A percentile compares a stretch with the other conserved stretches of the same genome.
Evolutionary conservation across 1,140 invertebrate genomes (phyloP).

Genomic region (Ptiloglossa arizonensis): DNA sequence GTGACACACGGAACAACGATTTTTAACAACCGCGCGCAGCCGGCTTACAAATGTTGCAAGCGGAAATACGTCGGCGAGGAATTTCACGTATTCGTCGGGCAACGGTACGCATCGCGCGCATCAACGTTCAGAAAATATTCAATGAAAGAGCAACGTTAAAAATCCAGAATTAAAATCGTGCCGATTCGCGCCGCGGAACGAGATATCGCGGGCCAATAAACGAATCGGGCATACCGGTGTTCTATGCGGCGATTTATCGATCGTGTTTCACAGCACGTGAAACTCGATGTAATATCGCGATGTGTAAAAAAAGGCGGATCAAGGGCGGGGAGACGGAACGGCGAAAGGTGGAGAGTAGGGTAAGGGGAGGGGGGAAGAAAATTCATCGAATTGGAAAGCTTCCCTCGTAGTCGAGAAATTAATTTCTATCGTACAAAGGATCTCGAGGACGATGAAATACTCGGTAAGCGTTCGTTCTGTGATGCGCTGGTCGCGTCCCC

Average conservation of each 20-base stretch:
- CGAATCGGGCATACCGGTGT: not conserved
- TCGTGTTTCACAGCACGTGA: not conserved
- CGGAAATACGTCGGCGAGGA: not conserved
- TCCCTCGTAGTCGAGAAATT: not conserved
- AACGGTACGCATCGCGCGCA: no score
- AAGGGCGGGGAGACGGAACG: no score
- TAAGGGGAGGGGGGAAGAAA: no score
- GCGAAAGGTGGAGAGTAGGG: no score
- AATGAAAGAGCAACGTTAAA: not conserved
- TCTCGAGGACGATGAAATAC: not conserved
- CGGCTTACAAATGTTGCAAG: not conserved
- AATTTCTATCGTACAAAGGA: not conserved
- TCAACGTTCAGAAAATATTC: conserved; percentile 1
- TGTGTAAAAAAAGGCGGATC: not conserved
- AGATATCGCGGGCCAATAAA: not conserved
- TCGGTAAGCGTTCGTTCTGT: not conserved
- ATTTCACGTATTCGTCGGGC: not conserved
- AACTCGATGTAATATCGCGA: not conserved
- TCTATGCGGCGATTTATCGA: conserved; percentile 3
- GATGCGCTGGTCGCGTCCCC: not conserved
- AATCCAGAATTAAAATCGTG: not conserved
- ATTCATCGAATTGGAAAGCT: not conserved
- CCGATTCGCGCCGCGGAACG: not conserved
- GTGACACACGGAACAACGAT: not conserved
- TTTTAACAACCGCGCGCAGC: not conserved